A percentile compares a stretch with the other conserved stretches of the same genome.
Conservation (phyloP, 2,888 invertebrate species). For the Nowickia ferox region DNA sequence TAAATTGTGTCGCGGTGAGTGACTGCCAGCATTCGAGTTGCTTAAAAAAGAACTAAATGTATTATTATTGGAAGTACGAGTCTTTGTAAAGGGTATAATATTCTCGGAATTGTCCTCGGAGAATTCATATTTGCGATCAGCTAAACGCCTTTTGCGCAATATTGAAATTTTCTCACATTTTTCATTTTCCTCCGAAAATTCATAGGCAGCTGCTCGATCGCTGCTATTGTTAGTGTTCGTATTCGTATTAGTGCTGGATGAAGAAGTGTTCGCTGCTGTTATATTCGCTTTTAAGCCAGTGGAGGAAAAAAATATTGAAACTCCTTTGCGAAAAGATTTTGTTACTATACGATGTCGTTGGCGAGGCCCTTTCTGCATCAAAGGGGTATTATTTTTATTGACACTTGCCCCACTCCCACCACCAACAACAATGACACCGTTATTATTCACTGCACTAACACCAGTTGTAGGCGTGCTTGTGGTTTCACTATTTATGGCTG, state of each 20-base stretch:
- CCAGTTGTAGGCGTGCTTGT: slow-evolving; percentile 58
- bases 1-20: slow-evolving; percentile 62
- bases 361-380: slow-evolving; percentile 55
- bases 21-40: slow-evolving; percentile 47
- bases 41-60: slow-evolving; percentile 73
- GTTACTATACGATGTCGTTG: slow-evolving; percentile 81
- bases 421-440: slow-evolving; percentile 34
- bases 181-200: slow-evolving; percentile 92
- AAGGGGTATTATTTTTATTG: slow-evolving; percentile 50
- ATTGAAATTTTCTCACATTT: slow-evolving; percentile 94
- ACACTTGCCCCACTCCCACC: slow-evolving; percentile 50
- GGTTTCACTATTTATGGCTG: slow-evolving; percentile 69
- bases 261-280: slow-evolving; percentile 44
- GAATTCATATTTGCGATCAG: slow-evolving; percentile 96
- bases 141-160: slow-evolving; percentile 91
- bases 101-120: slow-evolving; percentile 90
- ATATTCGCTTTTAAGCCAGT: slow-evolving; percentile 75
- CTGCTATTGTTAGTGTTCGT: slow-evolving; percentile 81
- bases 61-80: slow-evolving; percentile 74
- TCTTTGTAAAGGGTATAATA: slow-evolving; percentile 84
- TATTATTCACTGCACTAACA: slow-evolving; percentile 32
- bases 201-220: slow-evolving; percentile 86
- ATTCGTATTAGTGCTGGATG: slow-evolving; percentile 38
- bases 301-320: slow-evolving; percentile 72
- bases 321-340: slow-evolving; percentile 81